Base-by-base conservation (phyloP, 2,113 vertebrate genomes). In the Columba livia region DNA sequence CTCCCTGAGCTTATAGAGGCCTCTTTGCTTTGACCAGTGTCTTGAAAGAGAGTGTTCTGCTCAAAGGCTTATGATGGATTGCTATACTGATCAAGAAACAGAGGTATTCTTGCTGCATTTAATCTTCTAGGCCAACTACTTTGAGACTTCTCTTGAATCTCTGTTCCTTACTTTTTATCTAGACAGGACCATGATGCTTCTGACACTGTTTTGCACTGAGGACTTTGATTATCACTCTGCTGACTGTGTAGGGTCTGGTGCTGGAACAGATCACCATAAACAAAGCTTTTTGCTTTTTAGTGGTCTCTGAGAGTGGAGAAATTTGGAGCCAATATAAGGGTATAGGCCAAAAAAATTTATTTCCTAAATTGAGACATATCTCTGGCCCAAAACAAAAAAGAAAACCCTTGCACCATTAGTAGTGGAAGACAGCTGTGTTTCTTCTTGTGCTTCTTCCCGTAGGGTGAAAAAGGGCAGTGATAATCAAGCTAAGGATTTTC, bases 1-100 rank as follows among this genome's bases (percentile, higher is more conserved):
- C 17, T 78, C 28, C 29, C 11, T 51, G 29, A 88, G 26, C 23
- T 24, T 60, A 4, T 6, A 64, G 54, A 85, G 34, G 2, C 25
- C 2, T 42, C 5, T 73, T 6, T 70, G 4, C 25, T 0, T 0
- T 56, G 44, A 20, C 32, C 15, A 12, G 16, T 34, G 17, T 60
- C 26, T 38, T 82, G 32, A 85, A 67, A 73, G 26, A 66, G 32
- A 32, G 9, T 3, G 0, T 80, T 91, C 32, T 60, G 11, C 38
- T 72, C 9, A 23, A 56, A 88, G 44, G 11, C 18, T 84, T 61
- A 11, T 0, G 0, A 8, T 57, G 21, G 31, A 36, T 73, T 94
- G 28, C 53, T 17, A 8, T 70, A 32, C 11, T 57, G n/a, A 50
- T 58, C 10, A 48, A 58, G 42, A 67, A 92, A 53, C 23, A 42